phyloP scores from a whole-genome alignment of 2,113 vertebrate species.

The Phrynosoma platyrhinos region DNA sequence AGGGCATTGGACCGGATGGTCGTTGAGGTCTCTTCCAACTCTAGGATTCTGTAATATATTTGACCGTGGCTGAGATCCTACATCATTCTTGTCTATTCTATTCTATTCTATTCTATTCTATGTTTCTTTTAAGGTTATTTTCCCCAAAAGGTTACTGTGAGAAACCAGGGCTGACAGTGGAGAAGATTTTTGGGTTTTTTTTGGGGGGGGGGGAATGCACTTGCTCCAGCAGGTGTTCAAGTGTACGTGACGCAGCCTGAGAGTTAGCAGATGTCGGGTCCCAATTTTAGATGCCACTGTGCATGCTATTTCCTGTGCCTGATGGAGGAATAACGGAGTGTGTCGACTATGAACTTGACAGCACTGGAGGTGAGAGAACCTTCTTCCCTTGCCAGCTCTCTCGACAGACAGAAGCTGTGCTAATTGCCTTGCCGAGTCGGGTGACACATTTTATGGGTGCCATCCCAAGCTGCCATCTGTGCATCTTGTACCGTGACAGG shows the following conservation, averaged over 20 bases:
- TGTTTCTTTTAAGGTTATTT: too few species aligned
- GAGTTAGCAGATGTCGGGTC: neutral
- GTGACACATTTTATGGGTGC: too few species aligned
- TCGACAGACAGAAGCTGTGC: neutral
- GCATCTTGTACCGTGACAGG: neutral
- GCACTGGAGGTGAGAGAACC: neutral
- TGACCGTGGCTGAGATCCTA: too few species aligned
- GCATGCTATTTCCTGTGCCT: neutral
- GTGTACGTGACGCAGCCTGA: neutral
- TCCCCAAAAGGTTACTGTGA: neutral
- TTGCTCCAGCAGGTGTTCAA: neutral
- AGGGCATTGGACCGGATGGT: too few species aligned
- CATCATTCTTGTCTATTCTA: too few species aligned
- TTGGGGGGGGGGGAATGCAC: fast-evolving
- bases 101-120: too few species aligned
- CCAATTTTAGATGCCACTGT: neutral
- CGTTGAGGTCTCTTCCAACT: too few species aligned
- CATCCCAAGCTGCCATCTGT: neutral
- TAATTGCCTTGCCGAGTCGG: neutral
- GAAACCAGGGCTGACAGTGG: too few species aligned
- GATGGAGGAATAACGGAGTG: conserved; percentile 13
- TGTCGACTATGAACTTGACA: neutral
- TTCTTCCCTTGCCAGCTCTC: neutral
- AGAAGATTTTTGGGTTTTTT: neutral
- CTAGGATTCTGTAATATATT: too few species aligned